Evolutionary conservation across 1,140 invertebrate species (phyloP), one percentile per base, ranked within the genome.

Genomic region (Drosophila simulans): DNA sequence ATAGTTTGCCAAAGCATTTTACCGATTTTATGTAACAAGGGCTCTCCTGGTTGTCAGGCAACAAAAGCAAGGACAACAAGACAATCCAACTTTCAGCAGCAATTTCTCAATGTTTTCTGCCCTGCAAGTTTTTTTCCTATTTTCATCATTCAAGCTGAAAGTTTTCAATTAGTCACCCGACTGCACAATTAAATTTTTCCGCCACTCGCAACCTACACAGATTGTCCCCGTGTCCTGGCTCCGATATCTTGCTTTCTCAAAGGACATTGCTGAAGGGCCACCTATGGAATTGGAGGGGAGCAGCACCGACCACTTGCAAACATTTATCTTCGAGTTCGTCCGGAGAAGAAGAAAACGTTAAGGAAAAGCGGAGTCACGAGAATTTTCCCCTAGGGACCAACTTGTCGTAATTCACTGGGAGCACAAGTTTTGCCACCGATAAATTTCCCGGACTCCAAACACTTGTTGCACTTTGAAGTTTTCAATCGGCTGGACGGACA

Each of bases 151-250:
- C 43, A 83, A 83, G 65, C 78, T 77, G 68, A 82, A 84, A 80
- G 60, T 88, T 88, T 88, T 88, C 84, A 88, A 88, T 88, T 88
- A 88, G 79, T 74, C 84, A 89, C 60, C 46, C 84, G 84, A 89
- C 66, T 84, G 73, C 73, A 76, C 84, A 88, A 88, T 88, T 88
- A 89, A 89, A 84, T 89, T 80, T 74, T 55, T 57, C 25, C 46
- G 64, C 35, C 66, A 68, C 63, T 54, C 34, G n/a, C 31, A 11
- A 5, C 15, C 17, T 12, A 31, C 13, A 20, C 34, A 27, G 34
- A 53, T 35, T 60, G 15, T 60, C n/a, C n/a, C 49, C 31, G 31
- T 52, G 49, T 52, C 15, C 8, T 52, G 15, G 15, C n/a, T 27
- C 20, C 25, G 35, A 45, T 64, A 45, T 40, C 59, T 46, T 42